Conservation (phyloP, 2,797 vertebrate species). For the Sebastes paucispinis region DNA sequence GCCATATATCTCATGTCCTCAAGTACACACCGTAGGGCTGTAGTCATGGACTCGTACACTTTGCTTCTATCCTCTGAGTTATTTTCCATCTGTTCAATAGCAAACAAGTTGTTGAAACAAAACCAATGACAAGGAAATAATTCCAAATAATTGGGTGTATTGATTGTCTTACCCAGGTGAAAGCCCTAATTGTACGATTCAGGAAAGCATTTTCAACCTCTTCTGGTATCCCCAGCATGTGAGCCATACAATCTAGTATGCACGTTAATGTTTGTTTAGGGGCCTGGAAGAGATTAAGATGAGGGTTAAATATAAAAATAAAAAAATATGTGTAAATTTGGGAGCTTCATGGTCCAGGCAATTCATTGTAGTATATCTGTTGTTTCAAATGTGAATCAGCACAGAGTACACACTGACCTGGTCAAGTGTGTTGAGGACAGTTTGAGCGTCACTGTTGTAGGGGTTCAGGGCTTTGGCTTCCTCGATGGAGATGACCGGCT, state of each 20-base stretch:
- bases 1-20: constrained; percentile 79
- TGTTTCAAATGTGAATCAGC: background rate
- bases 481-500: constrained; percentile 86
- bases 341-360: background rate
- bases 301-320: background rate
- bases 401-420: constrained; percentile 78
- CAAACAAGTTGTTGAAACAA: constrained; percentile 4
- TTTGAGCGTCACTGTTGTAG: constrained; percentile 73
- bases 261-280: constrained; percentile 88
- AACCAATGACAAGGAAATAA: background rate
- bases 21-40: constrained; percentile 83
- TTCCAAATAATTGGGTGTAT: background rate
- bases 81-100: constrained; percentile 77
- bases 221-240: constrained; percentile 81
- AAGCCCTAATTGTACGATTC: constrained; percentile 87
- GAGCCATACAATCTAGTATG: constrained; percentile 89
- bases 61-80: constrained; percentile 79
- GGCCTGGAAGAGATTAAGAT: constrained; percentile 77
- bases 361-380: background rate
- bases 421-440: constrained; percentile 82
- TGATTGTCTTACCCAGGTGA: constrained; percentile 87
- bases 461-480: constrained; percentile 82
- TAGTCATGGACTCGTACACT: constrained; percentile 83
- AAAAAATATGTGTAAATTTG: background rate
- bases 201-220: constrained; percentile 90